A percentile compares a stretch with the other conserved stretches of the same genome.
These are phyloP conservation scores for Drosophila colorata DNA, from an alignment of 2,888 invertebrate species.

Conservation along the genomic window DNA sequence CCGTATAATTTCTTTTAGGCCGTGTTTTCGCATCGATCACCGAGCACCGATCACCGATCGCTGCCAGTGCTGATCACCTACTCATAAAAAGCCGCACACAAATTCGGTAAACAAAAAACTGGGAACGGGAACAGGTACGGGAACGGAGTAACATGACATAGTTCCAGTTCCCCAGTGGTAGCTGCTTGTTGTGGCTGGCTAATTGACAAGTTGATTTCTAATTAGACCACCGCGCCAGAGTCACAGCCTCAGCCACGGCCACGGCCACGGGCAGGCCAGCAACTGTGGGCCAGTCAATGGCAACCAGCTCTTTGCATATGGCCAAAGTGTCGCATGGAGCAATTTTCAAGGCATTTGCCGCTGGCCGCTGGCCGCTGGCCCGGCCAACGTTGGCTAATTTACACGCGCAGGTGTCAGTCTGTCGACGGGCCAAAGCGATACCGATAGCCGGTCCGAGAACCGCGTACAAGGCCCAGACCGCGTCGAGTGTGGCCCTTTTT, in stretches of 20 bases:
- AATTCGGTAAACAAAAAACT: slow-evolving; percentile 16
- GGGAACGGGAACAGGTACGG: slow-evolving; percentile 21
- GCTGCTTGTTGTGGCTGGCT: slow-evolving; percentile 54
- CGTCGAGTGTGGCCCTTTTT: slow-evolving; percentile 68
- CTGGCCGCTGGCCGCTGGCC: slow-evolving; percentile 20
- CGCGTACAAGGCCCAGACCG: background rate
- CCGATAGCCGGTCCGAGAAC: slow-evolving; percentile 8
- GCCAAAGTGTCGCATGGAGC: slow-evolving; percentile 54
- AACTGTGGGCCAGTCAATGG: slow-evolving; percentile 1
- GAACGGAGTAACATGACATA: slow-evolving; percentile 48
- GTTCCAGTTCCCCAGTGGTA: slow-evolving; percentile 31
- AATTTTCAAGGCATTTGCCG: slow-evolving; percentile 29
- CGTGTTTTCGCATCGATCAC: slow-evolving; percentile 78
- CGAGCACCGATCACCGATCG: slow-evolving; percentile 2
- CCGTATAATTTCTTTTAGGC: slow-evolving; percentile 52
- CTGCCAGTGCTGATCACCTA: background rate
- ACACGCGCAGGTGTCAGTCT: slow-evolving; percentile 75
- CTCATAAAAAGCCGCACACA: background rate
- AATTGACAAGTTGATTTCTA: slow-evolving; percentile 85
- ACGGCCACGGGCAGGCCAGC: background rate
- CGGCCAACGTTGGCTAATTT: slow-evolving; percentile 56
- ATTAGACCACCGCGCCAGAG: slow-evolving; percentile 82
- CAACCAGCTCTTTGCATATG: slow-evolving; percentile 50
- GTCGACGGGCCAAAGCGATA: slow-evolving; percentile 30
- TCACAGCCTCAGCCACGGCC: too few species aligned